phyloP scores from a whole-genome alignment of 2,888 invertebrate genomes.

The Synergus gifuensis region DNA sequence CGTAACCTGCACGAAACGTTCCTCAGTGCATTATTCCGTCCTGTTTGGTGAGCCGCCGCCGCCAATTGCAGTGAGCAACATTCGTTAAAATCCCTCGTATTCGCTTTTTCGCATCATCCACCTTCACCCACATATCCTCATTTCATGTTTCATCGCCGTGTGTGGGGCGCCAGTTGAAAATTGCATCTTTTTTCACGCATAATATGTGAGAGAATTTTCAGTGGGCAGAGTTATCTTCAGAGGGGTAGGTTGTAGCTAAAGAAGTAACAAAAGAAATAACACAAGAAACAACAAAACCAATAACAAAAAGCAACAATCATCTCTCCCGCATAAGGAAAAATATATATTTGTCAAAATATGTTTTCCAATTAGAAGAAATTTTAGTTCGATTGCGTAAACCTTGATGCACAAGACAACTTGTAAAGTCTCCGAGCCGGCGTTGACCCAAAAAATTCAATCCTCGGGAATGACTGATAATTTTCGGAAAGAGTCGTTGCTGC shows the following conservation, averaged over 20 bases:
- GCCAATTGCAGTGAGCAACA: conserved; percentile 59
- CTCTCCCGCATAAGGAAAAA: background rate
- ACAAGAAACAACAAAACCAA: no score
- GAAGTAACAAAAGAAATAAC: background rate
- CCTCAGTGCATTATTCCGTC: conserved; percentile 59
- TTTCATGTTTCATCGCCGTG: conserved; percentile 21
- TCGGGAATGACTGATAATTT: background rate
- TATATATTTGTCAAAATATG: background rate
- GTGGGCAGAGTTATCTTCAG: background rate
- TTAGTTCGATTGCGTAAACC: background rate
- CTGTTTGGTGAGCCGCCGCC: conserved; percentile 57
- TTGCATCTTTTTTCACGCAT: conserved; percentile 41
- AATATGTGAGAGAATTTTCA: conserved; percentile 19
- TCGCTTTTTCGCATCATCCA: conserved; percentile 35
- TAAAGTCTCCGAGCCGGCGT: no score
- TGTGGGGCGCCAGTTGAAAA: conserved; percentile 26
- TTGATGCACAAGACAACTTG: background rate
- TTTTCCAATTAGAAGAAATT: background rate
- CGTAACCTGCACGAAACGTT: conserved; percentile 54
- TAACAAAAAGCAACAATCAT: no score
- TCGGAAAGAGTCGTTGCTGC: background rate
- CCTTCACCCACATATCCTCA: conserved; percentile 3
- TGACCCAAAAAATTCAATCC: no score
- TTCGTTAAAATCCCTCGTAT: conserved; percentile 49
- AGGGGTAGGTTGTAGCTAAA: background rate